phyloP scores from a whole-genome alignment of 1,140 invertebrate species.

The Drosophila simulans region DNA sequence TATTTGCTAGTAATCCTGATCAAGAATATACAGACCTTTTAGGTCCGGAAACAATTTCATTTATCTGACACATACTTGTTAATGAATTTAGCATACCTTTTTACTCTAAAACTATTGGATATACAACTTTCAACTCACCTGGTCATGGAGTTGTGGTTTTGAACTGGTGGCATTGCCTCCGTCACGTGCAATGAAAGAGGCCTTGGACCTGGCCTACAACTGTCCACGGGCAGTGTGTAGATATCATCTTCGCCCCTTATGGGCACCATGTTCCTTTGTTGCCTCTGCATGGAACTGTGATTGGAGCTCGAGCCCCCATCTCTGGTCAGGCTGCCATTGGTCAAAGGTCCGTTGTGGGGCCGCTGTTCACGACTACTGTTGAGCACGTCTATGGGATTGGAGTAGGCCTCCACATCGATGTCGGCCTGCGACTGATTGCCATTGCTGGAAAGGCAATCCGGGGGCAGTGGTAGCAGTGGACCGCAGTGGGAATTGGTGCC shows the following conservation, averaged over 20 bases:
- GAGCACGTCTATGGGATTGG: constrained; percentile 83
- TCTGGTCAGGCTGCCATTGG: constrained; percentile 74
- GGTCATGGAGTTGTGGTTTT: constrained; percentile 77
- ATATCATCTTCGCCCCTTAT: constrained; percentile 74
- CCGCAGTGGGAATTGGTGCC: constrained; percentile 64
- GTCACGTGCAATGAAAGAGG: constrained; percentile 72
- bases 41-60: too few species aligned
- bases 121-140: constrained; percentile 44
- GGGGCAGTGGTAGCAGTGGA: constrained; percentile 67
- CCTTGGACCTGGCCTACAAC: constrained; percentile 62
- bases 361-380: constrained; percentile 69
- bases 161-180: constrained; percentile 61
- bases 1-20: too few species aligned
- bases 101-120: too few species aligned
- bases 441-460: constrained; percentile 63
- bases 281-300: constrained; percentile 64
- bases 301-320: constrained; percentile 57
- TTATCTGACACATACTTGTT: too few species aligned
- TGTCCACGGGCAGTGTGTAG: constrained; percentile 80
- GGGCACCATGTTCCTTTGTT: constrained; percentile 45
- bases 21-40: too few species aligned
- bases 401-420: constrained; percentile 82
- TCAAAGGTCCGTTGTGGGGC: constrained; percentile 65
- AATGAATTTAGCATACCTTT: too few species aligned
- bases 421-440: constrained; percentile 27